A percentile compares a stretch with the other conserved stretches of the same genome.
These are phyloP conservation scores for Tauraco erythrolophus DNA, from an alignment of 2,113 vertebrate genomes.

Conservation along the genomic window DNA sequence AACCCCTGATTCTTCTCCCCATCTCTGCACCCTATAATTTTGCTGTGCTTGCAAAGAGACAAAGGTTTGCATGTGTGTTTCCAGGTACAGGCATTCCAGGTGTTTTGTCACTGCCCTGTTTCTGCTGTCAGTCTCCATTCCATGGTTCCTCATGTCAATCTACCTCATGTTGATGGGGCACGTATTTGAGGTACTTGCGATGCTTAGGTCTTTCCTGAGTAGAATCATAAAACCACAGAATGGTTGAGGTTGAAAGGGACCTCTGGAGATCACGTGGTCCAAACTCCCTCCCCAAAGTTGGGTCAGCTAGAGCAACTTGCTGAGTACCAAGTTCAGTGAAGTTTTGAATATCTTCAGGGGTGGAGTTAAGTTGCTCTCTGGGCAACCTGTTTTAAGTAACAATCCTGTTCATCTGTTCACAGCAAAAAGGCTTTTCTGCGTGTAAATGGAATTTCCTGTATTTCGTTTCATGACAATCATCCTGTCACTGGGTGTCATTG, in stretches of 20 bases:
- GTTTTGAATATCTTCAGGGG: not conserved
- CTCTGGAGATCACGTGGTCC: not conserved
- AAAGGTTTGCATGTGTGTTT: not conserved
- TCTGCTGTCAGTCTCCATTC: not conserved
- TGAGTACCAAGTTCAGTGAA: not conserved
- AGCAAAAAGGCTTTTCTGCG: not conserved
- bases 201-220: not conserved
- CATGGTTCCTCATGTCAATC: not conserved
- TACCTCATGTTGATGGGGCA: not conserved
- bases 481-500: not conserved
- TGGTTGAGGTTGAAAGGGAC: not conserved
- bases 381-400: not conserved
- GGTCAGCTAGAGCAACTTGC: not conserved
- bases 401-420: not conserved
- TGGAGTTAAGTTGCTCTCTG: not conserved
- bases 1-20: not conserved
- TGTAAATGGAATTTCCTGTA: not conserved
- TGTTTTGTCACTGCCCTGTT: not conserved
- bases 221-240: not conserved
- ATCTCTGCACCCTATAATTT: not conserved
- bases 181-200: not conserved
- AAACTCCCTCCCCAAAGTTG: not conserved
- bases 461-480: not conserved
- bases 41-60: not conserved
- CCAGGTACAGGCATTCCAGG: not conserved